Base-by-base conservation (phyloP, 1,140 invertebrate species). In the Uloborus diversus region DNA sequence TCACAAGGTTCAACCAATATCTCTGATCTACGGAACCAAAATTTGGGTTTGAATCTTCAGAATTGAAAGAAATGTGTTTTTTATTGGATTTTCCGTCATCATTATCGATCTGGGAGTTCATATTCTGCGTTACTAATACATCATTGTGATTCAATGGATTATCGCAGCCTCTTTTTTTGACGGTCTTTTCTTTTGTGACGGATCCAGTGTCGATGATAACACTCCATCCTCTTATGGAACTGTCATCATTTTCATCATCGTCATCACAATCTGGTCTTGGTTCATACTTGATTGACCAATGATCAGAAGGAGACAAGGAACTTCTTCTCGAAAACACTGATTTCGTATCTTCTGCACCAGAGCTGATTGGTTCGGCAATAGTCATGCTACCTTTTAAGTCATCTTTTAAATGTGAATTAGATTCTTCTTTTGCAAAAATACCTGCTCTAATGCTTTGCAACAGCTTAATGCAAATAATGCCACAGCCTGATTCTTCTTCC, bases 111-210 rank as follows among this genome's bases (percentile, higher is more conserved):
- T 33, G 56, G 3, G 28, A 9, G 13, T 25, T 11, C 17, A 25
- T 28, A 2, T 17, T 37, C 13, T 47, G 32, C 62, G 57, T 78
- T 3, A 75, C 30, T 7, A 64, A 33, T 2, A 78, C 57, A n/a
- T 65, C 57, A 20, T 32, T 65, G 23, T 56, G 20, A 30, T 56
- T 51, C 1, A 65, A 49, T 7, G 14, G 7, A 30, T 42, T 42
- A 9, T 56, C 4, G 20, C 73, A 78, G 4, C 42, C 30, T 33
- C 37, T 79, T 69, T 61, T 42, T 49, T 69, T 79, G 2, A 79
- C 65, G 1, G 64, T 69, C 49, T 79, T 79, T 56, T 79, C 76
- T 25, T 79, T 79, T 0, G 76, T 79, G 13, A 79, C 65, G 0
- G 32, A 49, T 9, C 76, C 76, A 14, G 30, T 33, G 23, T 79